A percentile compares a stretch with the other conserved stretches of the same genome.
Conservation (phyloP, 2,888 invertebrate species). For the Drosophila histrio region DNA sequence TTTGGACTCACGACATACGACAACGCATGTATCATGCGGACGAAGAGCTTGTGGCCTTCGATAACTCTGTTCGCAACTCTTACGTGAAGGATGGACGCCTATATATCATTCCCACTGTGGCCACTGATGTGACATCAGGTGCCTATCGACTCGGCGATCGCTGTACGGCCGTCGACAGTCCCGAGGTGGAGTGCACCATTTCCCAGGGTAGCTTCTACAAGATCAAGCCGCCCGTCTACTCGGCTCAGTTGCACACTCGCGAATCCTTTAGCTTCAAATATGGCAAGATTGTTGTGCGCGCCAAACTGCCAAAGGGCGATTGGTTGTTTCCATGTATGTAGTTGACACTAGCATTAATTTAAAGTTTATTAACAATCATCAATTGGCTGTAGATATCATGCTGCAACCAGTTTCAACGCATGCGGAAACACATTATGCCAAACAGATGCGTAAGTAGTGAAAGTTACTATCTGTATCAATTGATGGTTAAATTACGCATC, state of each 20-base stretch:
- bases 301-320: conserved; percentile 90
- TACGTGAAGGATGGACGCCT: conserved; percentile 79
- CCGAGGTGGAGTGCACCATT: conserved; percentile 80
- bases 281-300: conserved; percentile 88
- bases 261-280: conserved; percentile 88
- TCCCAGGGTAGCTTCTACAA: conserved; percentile 74
- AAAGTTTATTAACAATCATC: not conserved
- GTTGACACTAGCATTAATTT: not conserved
- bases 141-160: conserved; percentile 82
- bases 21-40: conserved; percentile 85
- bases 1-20: conserved; percentile 87
- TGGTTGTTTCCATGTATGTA: conserved; percentile 91
- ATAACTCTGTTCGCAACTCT: conserved; percentile 78
- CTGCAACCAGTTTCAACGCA: conserved; percentile 87
- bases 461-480: conserved; percentile 1
- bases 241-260: conserved; percentile 87
- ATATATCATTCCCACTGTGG: conserved; percentile 82
- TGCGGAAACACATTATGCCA: conserved; percentile 85
- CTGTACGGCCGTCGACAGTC: conserved; percentile 85
- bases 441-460: conserved; percentile 86
- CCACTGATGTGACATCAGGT: conserved; percentile 66
- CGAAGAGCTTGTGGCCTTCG: conserved; percentile 85
- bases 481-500: not conserved
- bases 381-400: conserved; percentile 85
- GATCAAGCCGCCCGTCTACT: conserved; percentile 89